Evolutionary conservation across 2,797 vertebrate genomes (phyloP), one percentile per base, ranked within the genome.

Genomic region (Propithecus deckenii): DNA sequence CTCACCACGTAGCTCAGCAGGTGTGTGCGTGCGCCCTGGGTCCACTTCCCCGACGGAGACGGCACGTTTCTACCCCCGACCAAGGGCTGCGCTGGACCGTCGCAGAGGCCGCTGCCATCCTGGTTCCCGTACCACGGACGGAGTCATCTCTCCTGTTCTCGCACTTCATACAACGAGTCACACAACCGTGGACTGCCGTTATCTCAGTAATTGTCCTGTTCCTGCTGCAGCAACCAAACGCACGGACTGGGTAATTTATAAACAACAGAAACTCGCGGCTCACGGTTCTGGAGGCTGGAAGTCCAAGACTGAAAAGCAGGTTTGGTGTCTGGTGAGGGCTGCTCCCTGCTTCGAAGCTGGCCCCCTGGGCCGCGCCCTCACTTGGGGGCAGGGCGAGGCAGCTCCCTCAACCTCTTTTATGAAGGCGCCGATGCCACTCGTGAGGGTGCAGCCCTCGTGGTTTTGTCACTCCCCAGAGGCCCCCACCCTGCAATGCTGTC

Each of bases 41-140:
- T 11, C 11, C 35, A 35, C 13, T 14, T 80, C 35, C 23, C 7
- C 3, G 7, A 28, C 17, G 7, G 14, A 57, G 52, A 28, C 7
- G 9, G 35, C 13, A 30, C 1, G 7, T 9, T 2, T 15, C 78
- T 30, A 4, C 18, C 35, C 78, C 69, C 2, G 1, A 15, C 20
- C 38, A 14, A 3, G 5, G 48, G 35, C 50, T 5, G 25, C 14
- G 14, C 46, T 52, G 63, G 32, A 35, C 25, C 22, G 13, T 43
- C 9, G 0, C 25, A 10, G 28, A 5, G 4, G 50, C 38, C 7
- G 3, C 18, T 5, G 50, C 25, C 32, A 15, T n/a, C 20, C 30
- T 3, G 5, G 3, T 18, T 25, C 4, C 5, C 0, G 1, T 4
- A 4, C 46, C 22, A 18, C 5, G 17, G 17, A 0, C 1, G 30